A percentile compares a stretch with the other conserved stretches of the same genome.
Evolutionary conservation across 2,113 vertebrate genomes (phyloP).

Genomic region (Hiodon alosoides): DNA sequence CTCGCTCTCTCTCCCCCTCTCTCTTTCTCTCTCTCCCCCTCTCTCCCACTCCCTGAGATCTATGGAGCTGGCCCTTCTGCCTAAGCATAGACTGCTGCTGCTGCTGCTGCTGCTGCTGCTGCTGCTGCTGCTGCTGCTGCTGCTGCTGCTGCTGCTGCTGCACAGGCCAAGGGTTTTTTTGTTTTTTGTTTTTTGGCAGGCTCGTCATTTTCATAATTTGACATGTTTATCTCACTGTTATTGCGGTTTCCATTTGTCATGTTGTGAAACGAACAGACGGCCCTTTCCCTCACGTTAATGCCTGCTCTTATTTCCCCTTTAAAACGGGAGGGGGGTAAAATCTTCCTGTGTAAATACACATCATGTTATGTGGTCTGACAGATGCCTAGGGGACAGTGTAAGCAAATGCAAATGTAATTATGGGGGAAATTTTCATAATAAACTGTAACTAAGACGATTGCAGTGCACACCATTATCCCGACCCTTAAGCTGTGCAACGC

Average conservation of each 20-base stretch:
- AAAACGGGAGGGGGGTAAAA: not conserved
- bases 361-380: constrained; percentile 38
- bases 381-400: constrained; percentile 58
- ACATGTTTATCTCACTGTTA: constrained; percentile 38
- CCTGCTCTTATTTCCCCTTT: constrained; percentile 10
- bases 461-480: constrained; percentile 49
- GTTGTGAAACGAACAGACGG: constrained; percentile 23
- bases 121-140: too few species aligned
- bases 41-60: too few species aligned
- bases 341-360: constrained; percentile 29
- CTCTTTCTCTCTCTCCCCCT: not conserved
- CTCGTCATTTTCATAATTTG: constrained; percentile 36
- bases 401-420: constrained; percentile 71
- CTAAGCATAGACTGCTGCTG: too few species aligned
- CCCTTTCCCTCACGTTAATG: constrained; percentile 26
- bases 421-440: constrained; percentile 55
- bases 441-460: constrained; percentile 68
- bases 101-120: not conserved
- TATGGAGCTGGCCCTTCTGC: too few species aligned
- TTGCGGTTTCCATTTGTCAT: constrained; percentile 30
- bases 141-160: not conserved
- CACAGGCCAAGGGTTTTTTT: not conserved
- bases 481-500: constrained; percentile 36
- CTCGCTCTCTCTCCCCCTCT: constrained; percentile 12
- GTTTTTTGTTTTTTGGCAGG: constrained; percentile 16